A percentile compares a stretch with the other conserved stretches of the same genome.
Evolutionary conservation across 1,140 invertebrate genomes (phyloP).

Genomic region (Tribolium castaneum): DNA sequence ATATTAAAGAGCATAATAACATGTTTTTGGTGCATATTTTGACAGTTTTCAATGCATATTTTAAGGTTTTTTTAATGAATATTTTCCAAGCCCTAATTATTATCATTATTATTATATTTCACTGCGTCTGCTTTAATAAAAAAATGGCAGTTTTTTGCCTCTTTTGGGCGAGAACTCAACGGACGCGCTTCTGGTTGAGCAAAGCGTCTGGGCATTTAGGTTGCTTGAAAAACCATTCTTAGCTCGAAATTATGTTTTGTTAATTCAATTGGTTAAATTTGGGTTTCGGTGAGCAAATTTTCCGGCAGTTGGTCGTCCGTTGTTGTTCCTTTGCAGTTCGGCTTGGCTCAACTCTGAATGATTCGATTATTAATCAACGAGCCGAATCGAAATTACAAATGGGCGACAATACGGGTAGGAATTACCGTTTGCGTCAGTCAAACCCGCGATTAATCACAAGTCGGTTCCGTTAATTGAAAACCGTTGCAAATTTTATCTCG

Average conservation of each 20-base stretch:
- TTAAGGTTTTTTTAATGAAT: too few species aligned
- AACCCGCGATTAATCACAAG: conserved; percentile 9
- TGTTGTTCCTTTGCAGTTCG: background rate
- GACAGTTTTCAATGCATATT: too few species aligned
- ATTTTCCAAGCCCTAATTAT: too few species aligned
- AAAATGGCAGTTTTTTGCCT: too few species aligned
- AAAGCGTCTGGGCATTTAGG: too few species aligned
- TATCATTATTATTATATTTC: too few species aligned
- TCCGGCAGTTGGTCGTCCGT: background rate
- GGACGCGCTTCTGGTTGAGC: too few species aligned
- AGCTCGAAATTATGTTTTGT: background rate
- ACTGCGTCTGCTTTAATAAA: too few species aligned
- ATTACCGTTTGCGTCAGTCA: conserved; percentile 14
- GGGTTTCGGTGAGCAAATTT: background rate
- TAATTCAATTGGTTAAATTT: background rate
- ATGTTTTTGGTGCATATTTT: too few species aligned
- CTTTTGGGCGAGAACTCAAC: too few species aligned
- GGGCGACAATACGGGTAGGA: background rate
- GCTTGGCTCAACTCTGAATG: background rate
- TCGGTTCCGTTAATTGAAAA: conserved; percentile 14
- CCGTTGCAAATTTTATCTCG: conserved; percentile 6
- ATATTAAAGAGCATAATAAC: too few species aligned
- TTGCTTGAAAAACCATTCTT: too few species aligned
- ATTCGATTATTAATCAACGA: conserved; percentile 24
- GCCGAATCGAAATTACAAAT: background rate